Base-by-base conservation (phyloP, 1,140 invertebrate genomes). In the Matsumurasca onukii region DNA sequence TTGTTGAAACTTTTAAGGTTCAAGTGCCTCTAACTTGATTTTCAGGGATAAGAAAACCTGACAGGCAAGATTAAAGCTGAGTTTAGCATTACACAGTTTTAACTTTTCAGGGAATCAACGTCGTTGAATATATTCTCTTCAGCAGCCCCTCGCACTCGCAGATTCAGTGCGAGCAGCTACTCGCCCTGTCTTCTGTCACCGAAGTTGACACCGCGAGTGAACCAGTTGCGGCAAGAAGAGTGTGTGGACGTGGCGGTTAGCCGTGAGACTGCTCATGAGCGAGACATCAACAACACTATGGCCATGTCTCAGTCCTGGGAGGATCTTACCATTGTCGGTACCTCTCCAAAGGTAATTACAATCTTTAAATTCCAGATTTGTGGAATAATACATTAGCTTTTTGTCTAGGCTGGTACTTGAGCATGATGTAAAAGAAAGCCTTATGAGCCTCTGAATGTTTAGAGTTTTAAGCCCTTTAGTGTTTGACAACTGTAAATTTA, bases 221-320 rank as follows among this genome's bases (percentile, higher is more conserved):
- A 88, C 77, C 93, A 95, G 81, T 80, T 97, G 48, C 85, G 92
- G 64, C 88, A 92, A 72, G 93, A 95, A 82, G 93, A 96, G 81
- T 92, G 91, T 76, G 87, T 91, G 27, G 92, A 94, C 77, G 84
- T 91, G 1, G 85, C 84, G 73, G 90, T 91, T 74, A 86, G 85
- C 55, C 82, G 92, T 61, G 94, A 96, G 81, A 88, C 90, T 49
- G 92, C 91, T n/a, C 92, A 94, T 79, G 93, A 97, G 82, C 86
- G 89, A 55, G 92, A 95, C 81, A 85, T 93, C 63, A 91, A 94
- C 76, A 89, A 88, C 75, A 89, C 91, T 70, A 92, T 96, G 84
- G 90, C 92, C 78, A 94, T 95, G 80, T 94, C 92, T 1, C 92
- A 92, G 77, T 94, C 92, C 20, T 94, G 91, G 85, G 92, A 95